phyloP scores from a whole-genome alignment of 2,113 vertebrate species.

The Lophura nycthemera region DNA sequence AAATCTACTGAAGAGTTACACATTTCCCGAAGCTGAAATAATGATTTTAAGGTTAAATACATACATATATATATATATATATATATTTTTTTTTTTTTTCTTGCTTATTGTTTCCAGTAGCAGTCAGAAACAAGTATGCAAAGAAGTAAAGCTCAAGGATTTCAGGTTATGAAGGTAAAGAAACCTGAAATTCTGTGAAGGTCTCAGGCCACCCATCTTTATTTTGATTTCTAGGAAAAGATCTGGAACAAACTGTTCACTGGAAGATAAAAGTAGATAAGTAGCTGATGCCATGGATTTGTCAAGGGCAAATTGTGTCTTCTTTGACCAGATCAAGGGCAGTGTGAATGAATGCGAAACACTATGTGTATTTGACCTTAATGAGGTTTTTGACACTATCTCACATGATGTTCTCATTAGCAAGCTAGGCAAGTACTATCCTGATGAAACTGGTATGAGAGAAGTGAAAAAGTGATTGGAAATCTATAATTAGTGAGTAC shows the following conservation, averaged over 20 bases:
- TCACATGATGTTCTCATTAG: conserved; percentile 26
- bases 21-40: not conserved
- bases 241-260: not conserved
- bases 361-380: conserved; percentile 17
- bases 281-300: not conserved
- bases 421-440: not conserved
- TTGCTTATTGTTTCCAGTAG: not conserved
- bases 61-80: too few relatives aligned
- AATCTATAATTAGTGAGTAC: conserved; percentile 53
- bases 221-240: not conserved
- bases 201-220: not conserved
- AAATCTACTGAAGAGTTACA: not conserved
- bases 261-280: not conserved
- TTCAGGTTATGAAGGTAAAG: not conserved
- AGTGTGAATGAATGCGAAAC: not conserved
- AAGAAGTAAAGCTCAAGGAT: not conserved
- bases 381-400: conserved; percentile 22
- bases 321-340: not conserved
- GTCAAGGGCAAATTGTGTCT: not conserved
- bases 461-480: conserved; percentile 49
- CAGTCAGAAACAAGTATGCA: not conserved
- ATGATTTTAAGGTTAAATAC: not conserved
- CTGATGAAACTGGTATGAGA: conserved; percentile 14
- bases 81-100: too few relatives aligned
- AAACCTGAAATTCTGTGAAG: not conserved